Percentiles rank a stretch among this genome's conserved stretches.
Evolutionary conservation across 2,113 vertebrate genomes (phyloP).

Genomic region (Xiphophorus couchianus): DNA sequence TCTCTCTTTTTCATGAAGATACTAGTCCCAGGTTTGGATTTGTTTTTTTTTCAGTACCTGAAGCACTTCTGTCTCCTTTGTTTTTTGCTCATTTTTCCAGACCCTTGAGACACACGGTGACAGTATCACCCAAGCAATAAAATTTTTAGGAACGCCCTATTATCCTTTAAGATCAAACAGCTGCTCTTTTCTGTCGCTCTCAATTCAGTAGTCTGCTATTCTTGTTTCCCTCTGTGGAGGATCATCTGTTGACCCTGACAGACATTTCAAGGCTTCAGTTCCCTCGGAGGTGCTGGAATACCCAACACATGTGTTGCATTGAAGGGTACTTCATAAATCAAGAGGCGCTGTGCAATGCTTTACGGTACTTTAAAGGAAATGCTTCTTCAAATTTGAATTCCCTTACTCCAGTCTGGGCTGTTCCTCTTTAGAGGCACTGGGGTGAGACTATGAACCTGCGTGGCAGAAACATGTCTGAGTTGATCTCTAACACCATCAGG

Average conservation of each 20-base stretch:
- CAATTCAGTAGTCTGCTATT: conserved; percentile 33
- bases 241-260: conserved; percentile 17
- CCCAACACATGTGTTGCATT: neutral
- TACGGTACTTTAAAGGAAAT: neutral
- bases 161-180: conserved; percentile 33
- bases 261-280: neutral
- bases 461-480: conserved; percentile 60
- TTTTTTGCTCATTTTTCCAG: neutral
- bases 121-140: neutral
- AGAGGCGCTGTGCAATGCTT: conserved; percentile 3
- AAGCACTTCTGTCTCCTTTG: neutral
- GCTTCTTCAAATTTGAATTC: conserved; percentile 1
- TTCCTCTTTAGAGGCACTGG: neutral
- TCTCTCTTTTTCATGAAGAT: neutral
- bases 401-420: neutral
- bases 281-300: neutral
- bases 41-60: conserved; percentile 9
- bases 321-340: neutral
- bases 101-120: neutral
- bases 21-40: conserved; percentile 1
- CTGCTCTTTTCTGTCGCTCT: conserved; percentile 20
- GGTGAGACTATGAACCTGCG: conserved; percentile 60
- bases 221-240: neutral
- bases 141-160: neutral
- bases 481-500: conserved; percentile 38